Conservation (phyloP, 1,140 invertebrate species). For the Sitodiplosis mosellana region DNA sequence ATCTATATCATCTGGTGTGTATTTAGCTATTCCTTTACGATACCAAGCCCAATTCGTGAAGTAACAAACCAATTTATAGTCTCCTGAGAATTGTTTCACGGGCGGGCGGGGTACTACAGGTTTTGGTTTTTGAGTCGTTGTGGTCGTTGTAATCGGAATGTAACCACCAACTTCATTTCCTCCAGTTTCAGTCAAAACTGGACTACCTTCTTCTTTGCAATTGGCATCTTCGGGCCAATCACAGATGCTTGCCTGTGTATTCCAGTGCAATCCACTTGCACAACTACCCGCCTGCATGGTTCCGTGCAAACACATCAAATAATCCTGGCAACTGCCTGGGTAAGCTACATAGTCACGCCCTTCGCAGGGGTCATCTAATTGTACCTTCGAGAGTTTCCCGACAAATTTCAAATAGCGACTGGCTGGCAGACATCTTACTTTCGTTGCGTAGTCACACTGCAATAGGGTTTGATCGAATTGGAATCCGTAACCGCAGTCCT, state of each 20-base stretch:
- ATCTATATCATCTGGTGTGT: slow-evolving; percentile 69
- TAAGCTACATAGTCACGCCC: slow-evolving; percentile 41
- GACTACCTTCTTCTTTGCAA: slow-evolving; percentile 28
- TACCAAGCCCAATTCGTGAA: slow-evolving; percentile 94
- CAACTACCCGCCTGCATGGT: slow-evolving; percentile 50
- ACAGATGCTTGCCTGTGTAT: slow-evolving; percentile 41
- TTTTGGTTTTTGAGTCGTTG: slow-evolving; percentile 17
- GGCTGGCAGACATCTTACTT: slow-evolving; percentile 17
- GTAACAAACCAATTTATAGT: slow-evolving; percentile 70
- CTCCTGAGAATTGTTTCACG: slow-evolving; percentile 27
- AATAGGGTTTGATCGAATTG: slow-evolving; percentile 40
- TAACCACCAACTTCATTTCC: slow-evolving; percentile 1
- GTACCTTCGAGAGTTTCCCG: slow-evolving; percentile 7
- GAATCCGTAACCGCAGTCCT: slow-evolving; percentile 47
- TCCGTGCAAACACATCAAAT: slow-evolving; percentile 61
- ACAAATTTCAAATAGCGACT: slow-evolving; percentile 11
- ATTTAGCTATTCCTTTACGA: slow-evolving; percentile 59
- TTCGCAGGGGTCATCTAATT: slow-evolving; percentile 33
- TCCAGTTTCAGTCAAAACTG: not conserved
- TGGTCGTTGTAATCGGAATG: slow-evolving; percentile 11
- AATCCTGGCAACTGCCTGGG: slow-evolving; percentile 50
- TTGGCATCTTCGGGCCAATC: slow-evolving; percentile 60
- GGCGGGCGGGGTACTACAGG: slow-evolving; percentile 19
- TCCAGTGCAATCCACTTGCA: slow-evolving; percentile 59
- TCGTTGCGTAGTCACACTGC: slow-evolving; percentile 39